Percentiles rank a stretch among this genome's conserved stretches.
Conservation (phyloP, 1,140 invertebrate genomes). For the Gonatopus flavifemur region DNA sequence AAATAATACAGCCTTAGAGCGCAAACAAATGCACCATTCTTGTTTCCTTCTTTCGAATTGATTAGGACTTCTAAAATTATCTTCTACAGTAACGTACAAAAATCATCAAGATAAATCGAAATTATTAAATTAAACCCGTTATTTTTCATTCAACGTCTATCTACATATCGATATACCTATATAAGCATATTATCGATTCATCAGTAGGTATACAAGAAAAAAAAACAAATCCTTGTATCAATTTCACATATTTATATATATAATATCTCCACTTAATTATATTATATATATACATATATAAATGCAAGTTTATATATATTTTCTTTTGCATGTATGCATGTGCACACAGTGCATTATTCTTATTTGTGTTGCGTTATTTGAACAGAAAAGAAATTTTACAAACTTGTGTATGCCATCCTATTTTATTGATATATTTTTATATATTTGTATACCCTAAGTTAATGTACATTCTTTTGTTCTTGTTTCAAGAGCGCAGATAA, state of each 20-base stretch:
- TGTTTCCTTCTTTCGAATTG: conserved; percentile 20
- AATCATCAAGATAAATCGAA: conserved; percentile 50
- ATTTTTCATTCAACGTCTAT: conserved; percentile 49
- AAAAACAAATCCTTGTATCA: conserved; percentile 25
- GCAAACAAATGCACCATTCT: conserved; percentile 38
- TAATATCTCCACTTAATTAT: conserved; percentile 24
- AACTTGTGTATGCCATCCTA: conserved; percentile 44
- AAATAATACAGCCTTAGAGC: conserved; percentile 50
- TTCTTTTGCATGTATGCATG: conserved; percentile 28
- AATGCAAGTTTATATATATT: conserved; percentile 18
- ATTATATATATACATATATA: conserved; percentile 43
- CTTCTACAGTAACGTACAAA: conserved; percentile 54
- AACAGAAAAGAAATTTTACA: conserved; percentile 40
- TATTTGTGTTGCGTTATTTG: conserved; percentile 18
- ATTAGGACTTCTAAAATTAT: conserved; percentile 47
- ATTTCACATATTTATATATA: conserved; percentile 38
- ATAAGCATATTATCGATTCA: conserved; percentile 45
- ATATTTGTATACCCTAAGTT: conserved; percentile 45
- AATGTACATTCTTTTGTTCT: conserved; percentile 51
- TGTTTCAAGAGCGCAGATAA: conserved; percentile 46
- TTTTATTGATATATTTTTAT: conserved; percentile 46
- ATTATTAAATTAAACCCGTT: conserved; percentile 54
- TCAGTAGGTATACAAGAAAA: conserved; percentile 39
- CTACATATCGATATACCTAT: conserved; percentile 54
- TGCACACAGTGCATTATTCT: conserved; percentile 25